A percentile compares a stretch with the other conserved stretches of the same genome.
These are phyloP conservation scores for Drosophila maculinotata DNA, from an alignment of 2,888 invertebrate species.

Conservation along the genomic window DNA sequence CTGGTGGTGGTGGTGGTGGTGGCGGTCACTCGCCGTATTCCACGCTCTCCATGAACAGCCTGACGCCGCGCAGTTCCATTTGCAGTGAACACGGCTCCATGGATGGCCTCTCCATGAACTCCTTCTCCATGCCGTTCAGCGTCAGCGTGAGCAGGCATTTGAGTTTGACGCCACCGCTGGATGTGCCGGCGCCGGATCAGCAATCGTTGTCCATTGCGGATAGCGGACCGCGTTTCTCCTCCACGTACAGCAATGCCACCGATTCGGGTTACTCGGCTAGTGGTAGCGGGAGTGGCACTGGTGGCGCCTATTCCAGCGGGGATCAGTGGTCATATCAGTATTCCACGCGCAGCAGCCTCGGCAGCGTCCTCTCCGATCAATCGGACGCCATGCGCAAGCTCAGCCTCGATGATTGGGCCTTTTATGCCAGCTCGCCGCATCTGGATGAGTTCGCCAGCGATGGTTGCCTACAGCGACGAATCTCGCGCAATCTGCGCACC, in stretches of 20 bases:
- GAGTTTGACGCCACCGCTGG: conserved; percentile 82
- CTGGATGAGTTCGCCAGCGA: conserved; percentile 85
- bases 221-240: conserved; percentile 76
- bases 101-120: conserved; percentile 84
- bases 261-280: conserved; percentile 85
- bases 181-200: conserved; percentile 79
- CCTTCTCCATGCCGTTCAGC: conserved; percentile 83
- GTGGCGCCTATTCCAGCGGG: conserved; percentile 74
- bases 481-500: conserved; percentile 86
- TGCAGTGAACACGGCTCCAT: conserved; percentile 83
- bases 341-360: conserved; percentile 85
- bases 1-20: conserved; percentile 14
- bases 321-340: conserved; percentile 85
- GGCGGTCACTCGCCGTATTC: conserved; percentile 77
- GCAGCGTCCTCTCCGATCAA: conserved; percentile 83
- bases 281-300: conserved; percentile 58
- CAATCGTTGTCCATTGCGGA: conserved; percentile 71
- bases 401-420: conserved; percentile 83
- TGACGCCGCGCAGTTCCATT: conserved; percentile 83
- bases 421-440: conserved; percentile 66
- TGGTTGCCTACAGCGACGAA: conserved; percentile 87
- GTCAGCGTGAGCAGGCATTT: conserved; percentile 77
- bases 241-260: conserved; percentile 82
- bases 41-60: conserved; percentile 74
- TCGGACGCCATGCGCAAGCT: conserved; percentile 81